Conservation (phyloP, 1,140 invertebrate genomes). For the Formica exsecta region DNA sequence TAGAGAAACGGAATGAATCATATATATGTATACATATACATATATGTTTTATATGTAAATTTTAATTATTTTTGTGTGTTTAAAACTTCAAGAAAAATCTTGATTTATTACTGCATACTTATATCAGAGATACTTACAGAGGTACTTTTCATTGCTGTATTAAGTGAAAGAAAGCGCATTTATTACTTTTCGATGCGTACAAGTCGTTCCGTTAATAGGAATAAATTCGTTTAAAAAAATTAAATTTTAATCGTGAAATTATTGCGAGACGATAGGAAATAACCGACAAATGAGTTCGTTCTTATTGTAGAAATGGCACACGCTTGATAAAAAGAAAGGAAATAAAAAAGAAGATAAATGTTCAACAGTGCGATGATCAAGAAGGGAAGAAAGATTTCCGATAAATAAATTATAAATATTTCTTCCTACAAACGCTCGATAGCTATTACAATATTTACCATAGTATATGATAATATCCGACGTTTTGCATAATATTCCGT, state of each 20-base stretch:
- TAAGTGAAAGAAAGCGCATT: background rate
- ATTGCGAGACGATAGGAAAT: background rate
- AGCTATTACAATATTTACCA: slow-evolving; percentile 29
- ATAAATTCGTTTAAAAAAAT: slow-evolving; percentile 13
- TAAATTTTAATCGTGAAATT: slow-evolving; percentile 4
- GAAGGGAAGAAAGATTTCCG: background rate
- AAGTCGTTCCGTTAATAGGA: background rate
- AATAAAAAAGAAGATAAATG: slow-evolving; percentile 2
- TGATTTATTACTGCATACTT: background rate
- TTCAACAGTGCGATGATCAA: background rate
- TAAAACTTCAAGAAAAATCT: background rate
- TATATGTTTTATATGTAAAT: background rate
- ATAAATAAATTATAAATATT: slow-evolving; percentile 34
- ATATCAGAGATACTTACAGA: too few species aligned
- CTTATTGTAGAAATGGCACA: background rate
- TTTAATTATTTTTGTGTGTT: background rate
- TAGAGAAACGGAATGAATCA: too few species aligned
- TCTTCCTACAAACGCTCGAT: slow-evolving; percentile 9
- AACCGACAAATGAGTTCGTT: background rate
- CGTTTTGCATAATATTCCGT: background rate
- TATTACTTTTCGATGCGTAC: background rate
- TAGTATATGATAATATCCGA: slow-evolving; percentile 8
- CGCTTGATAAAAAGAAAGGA: background rate
- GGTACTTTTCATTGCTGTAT: background rate
- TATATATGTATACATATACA: background rate